Percentiles rank a stretch among this genome's conserved stretches.
phyloP scores from a whole-genome alignment of 1,140 invertebrate species.

The Helicoverpa zea region DNA sequence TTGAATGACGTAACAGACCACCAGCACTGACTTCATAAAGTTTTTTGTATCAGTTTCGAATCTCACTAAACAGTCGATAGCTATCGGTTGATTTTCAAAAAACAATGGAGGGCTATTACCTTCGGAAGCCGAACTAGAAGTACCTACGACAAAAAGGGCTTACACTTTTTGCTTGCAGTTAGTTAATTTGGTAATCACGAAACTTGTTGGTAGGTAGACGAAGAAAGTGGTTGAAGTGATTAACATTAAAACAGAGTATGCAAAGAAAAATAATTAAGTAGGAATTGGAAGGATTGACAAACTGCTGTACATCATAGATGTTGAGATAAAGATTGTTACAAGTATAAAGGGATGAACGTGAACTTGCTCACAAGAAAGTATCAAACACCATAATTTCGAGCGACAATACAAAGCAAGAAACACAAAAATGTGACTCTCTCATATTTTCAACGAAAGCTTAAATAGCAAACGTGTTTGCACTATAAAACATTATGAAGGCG shows the following conservation, averaged over 20 bases:
- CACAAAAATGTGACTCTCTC: neutral
- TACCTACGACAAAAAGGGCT: slow-evolving; percentile 16
- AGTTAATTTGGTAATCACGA: neutral
- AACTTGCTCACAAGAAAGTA: neutral
- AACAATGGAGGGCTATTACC: neutral
- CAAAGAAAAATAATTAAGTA: too few species aligned
- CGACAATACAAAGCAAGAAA: neutral
- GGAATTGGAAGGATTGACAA: too few species aligned
- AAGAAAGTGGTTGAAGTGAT: slow-evolving; percentile 2
- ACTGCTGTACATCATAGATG: too few species aligned
- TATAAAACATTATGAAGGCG: neutral
- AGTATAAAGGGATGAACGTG: neutral
- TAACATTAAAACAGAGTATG: neutral
- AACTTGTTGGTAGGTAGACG: neutral
- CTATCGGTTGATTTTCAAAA: slow-evolving; percentile 4
- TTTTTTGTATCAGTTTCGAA: slow-evolving; percentile 17
- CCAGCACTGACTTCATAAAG: neutral
- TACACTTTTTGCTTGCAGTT: slow-evolving; percentile 3
- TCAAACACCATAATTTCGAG: neutral
- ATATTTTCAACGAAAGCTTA: slow-evolving; percentile 36
- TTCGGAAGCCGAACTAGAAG: too few species aligned
- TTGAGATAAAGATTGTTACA: neutral
- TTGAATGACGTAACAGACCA: neutral
- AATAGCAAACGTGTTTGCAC: neutral
- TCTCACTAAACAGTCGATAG: neutral